phyloP scores from a whole-genome alignment of 2,113 vertebrate genomes.

The Thoracochromis brauschi region DNA sequence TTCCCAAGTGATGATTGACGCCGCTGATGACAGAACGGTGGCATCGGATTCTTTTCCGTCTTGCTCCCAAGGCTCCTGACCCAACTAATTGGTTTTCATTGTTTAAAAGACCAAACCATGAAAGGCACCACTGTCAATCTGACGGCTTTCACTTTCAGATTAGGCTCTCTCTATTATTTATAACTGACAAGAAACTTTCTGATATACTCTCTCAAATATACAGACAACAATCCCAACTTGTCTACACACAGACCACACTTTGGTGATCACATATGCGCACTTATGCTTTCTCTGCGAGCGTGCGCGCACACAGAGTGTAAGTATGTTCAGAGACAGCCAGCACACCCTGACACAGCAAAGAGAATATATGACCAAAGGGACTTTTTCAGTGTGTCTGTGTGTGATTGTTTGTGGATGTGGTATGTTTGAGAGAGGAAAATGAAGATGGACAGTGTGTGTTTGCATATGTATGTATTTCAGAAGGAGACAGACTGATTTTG shows the following conservation, averaged over 20 bases:
- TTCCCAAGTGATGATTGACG: conserved; percentile 25
- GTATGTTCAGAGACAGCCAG: conserved; percentile 6
- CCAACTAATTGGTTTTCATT: conserved; percentile 48
- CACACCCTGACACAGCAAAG: conserved; percentile 42
- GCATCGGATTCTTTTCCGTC: not conserved
- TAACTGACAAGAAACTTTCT: conserved; percentile 33
- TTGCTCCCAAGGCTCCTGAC: conserved; percentile 40
- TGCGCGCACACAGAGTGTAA: not conserved
- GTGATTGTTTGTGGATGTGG: not conserved
- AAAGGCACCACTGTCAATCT: conserved; percentile 29
- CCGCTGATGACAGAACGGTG: conserved; percentile 36
- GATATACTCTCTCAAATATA: not conserved
- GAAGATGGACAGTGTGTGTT: conserved; percentile 28
- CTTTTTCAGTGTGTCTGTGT: not conserved
- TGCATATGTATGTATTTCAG: not conserved
- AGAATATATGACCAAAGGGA: conserved; percentile 51
- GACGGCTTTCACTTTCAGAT: conserved; percentile 30
- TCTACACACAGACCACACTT: not conserved
- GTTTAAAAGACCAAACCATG: conserved; percentile 35
- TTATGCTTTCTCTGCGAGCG: not conserved
- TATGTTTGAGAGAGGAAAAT: conserved; percentile 3
- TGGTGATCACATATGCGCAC: not conserved
- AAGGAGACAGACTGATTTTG: not conserved
- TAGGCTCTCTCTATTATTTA: conserved; percentile 37
- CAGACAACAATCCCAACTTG: not conserved